Percentiles rank a stretch among this genome's conserved stretches.
Conservation (phyloP, 2,888 invertebrate genomes). For the Onthophagus sagittarius region DNA sequence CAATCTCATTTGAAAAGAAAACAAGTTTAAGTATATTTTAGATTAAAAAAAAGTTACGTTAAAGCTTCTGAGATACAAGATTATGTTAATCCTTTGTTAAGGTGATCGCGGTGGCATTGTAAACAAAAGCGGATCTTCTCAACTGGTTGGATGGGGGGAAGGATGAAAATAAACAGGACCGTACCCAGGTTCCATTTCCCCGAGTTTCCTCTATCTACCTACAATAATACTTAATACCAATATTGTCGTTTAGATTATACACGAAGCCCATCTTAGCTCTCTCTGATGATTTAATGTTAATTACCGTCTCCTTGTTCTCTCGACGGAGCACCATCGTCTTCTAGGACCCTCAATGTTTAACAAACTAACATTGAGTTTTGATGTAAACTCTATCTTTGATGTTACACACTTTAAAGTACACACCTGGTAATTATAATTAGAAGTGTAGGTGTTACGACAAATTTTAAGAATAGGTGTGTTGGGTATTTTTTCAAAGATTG, state of each 20-base stretch:
- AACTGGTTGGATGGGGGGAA: neutral
- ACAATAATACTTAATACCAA: conserved; percentile 26
- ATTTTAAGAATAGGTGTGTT: too few relatives aligned
- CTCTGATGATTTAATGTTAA: conserved; percentile 8
- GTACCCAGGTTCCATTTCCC: neutral
- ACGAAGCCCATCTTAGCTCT: conserved; percentile 1
- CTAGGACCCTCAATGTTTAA: neutral
- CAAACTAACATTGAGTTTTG: neutral
- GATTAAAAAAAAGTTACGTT: too few relatives aligned
- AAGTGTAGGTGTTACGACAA: too few relatives aligned
- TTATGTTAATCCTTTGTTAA: neutral
- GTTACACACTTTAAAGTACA: too few relatives aligned
- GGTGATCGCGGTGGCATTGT: neutral
- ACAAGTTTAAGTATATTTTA: too few relatives aligned
- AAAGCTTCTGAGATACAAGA: neutral
- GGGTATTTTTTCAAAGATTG: too few relatives aligned
- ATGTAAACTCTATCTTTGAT: neutral
- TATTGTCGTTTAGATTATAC: conserved; percentile 26
- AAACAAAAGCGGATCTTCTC: neutral
- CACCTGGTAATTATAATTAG: too few relatives aligned
- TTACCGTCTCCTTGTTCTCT: conserved; percentile 1
- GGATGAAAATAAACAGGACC: neutral
- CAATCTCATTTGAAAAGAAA: too few relatives aligned
- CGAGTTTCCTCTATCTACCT: conserved; percentile 1
- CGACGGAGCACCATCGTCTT: neutral